phyloP scores from a whole-genome alignment of 2,113 vertebrate genomes.

The Hepsetus odoe region DNA sequence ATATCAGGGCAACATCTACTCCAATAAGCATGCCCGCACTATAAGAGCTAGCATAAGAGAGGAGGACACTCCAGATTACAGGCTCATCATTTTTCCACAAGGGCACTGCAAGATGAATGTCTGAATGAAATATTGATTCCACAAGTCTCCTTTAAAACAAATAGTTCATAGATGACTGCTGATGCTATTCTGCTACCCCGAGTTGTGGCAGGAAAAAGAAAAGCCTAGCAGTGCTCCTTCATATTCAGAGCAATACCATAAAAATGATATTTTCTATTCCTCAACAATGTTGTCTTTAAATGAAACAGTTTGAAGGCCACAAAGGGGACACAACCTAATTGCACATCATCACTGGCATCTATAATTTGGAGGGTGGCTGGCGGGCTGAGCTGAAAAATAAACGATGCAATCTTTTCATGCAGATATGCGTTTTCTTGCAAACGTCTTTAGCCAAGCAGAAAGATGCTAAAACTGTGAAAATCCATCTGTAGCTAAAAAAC shows the following conservation, averaged over 20 bases:
- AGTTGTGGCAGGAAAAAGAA: slow-evolving; percentile 10
- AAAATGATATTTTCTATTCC: slow-evolving; percentile 14
- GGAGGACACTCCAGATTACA: slow-evolving; percentile 24
- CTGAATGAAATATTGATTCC: slow-evolving; percentile 37
- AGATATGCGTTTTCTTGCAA: slow-evolving; percentile 19
- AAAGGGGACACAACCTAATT: slow-evolving; percentile 10
- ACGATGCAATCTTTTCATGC: slow-evolving; percentile 18
- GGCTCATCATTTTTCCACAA: neutral
- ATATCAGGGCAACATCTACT: neutral
- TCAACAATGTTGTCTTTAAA: slow-evolving; percentile 9
- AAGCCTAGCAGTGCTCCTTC: neutral
- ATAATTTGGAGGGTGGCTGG: neutral
- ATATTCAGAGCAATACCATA: slow-evolving; percentile 17
- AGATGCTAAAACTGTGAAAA: slow-evolving; percentile 9
- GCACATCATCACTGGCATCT: slow-evolving; percentile 3
- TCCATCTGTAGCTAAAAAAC: slow-evolving; percentile 1
- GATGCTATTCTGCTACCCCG: slow-evolving; percentile 7
- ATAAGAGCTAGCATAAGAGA: slow-evolving; percentile 2
- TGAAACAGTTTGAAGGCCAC: slow-evolving; percentile 16
- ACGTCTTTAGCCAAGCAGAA: slow-evolving; percentile 32
- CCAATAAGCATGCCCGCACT: neutral
- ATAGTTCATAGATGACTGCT: slow-evolving; percentile 20
- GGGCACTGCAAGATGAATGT: slow-evolving; percentile 11
- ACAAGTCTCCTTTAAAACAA: slow-evolving; percentile 28
- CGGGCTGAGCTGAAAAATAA: neutral